phyloP scores from a whole-genome alignment of 2,888 invertebrate species.

The Nephrotoma appendiculata region DNA sequence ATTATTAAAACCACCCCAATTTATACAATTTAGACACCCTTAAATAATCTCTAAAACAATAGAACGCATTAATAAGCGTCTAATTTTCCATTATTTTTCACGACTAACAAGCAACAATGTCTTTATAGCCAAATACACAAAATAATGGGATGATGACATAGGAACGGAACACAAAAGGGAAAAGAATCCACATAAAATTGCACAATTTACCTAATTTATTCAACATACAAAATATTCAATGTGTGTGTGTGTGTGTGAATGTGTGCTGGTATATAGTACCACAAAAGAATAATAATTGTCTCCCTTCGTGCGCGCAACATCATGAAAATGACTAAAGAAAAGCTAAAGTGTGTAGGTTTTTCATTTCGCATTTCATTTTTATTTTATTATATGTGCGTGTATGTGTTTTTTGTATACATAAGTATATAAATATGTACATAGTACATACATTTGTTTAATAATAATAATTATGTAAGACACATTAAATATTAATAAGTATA shows the following conservation, averaged over 20 bases:
- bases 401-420: background rate
- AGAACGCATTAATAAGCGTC: background rate
- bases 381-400: background rate
- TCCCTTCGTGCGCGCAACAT: background rate
- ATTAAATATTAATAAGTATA: background rate
- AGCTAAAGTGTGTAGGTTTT: background rate
- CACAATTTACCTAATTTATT: background rate
- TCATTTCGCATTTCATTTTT: background rate
- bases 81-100: background rate
- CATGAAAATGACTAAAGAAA: background rate
- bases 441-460: background rate
- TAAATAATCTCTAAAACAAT: background rate
- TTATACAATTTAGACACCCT: background rate
- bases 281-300: background rate
- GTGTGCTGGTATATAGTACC: background rate
- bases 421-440: too few species aligned
- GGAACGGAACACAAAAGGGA: background rate
- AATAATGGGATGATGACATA: background rate
- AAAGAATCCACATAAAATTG: background rate
- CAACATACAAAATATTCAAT: background rate
- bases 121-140: too few species aligned
- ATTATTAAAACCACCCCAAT: background rate
- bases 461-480: background rate
- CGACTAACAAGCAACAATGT: background rate
- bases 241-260: background rate